Conservation (phyloP, 2,888 invertebrate genomes). For the Steinernema scapterisci region DNA sequence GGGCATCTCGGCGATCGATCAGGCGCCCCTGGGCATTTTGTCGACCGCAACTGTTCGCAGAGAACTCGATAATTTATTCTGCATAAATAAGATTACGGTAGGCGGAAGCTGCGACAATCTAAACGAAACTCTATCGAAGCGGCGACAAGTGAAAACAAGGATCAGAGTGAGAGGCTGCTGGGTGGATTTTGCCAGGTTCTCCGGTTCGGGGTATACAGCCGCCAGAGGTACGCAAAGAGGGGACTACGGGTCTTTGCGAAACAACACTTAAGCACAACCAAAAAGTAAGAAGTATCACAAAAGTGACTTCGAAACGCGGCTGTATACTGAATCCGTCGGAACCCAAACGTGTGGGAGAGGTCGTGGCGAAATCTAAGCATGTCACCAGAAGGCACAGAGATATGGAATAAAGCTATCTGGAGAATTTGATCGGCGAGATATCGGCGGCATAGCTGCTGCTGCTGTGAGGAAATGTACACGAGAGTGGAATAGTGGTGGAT, state of each 20-base stretch:
- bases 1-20: too few species aligned
- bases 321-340: slow-evolving; percentile 10
- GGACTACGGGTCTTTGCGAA: background rate
- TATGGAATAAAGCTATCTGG: slow-evolving; percentile 26
- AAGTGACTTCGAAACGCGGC: slow-evolving; percentile 27
- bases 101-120: background rate
- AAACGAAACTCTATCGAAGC: slow-evolving; percentile 4
- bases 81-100: slow-evolving; percentile 13
- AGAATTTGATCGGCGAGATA: slow-evolving; percentile 26
- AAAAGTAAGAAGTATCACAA: slow-evolving; percentile 32
- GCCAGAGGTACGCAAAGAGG: slow-evolving; percentile 6
- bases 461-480: slow-evolving; percentile 21
- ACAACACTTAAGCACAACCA: slow-evolving; percentile 24
- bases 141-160: slow-evolving; percentile 15
- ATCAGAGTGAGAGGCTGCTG: background rate
- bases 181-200: background rate
- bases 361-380: background rate
- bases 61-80: background rate
- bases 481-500: background rate
- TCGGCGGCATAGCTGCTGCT: slow-evolving; percentile 22
- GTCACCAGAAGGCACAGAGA: slow-evolving; percentile 19
- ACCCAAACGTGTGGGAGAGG: slow-evolving; percentile 13
- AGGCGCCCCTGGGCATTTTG: too few species aligned
- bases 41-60: too few species aligned
- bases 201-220: slow-evolving; percentile 25